phyloP scores from a whole-genome alignment of 1,140 invertebrate genomes.

The Eciton burchellii region DNA sequence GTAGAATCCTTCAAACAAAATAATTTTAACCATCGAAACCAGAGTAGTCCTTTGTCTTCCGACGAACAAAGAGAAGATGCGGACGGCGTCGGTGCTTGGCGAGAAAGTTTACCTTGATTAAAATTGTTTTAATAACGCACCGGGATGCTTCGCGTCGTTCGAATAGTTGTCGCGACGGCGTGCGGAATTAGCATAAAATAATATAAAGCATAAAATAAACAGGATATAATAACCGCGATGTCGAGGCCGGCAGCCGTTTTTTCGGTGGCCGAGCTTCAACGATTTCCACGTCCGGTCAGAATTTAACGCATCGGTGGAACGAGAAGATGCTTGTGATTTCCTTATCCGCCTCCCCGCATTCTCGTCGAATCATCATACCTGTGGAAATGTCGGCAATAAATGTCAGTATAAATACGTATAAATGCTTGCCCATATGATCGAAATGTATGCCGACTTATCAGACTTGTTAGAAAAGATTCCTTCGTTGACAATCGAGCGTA shows the following conservation, averaged over 20 bases:
- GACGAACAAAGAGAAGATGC: conserved; percentile 58
- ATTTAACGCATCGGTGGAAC: not conserved
- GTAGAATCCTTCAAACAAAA: conserved; percentile 21
- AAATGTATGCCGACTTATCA: too few species aligned
- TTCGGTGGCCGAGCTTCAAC: not conserved
- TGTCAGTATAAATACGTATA: not conserved
- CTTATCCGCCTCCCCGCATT: not conserved
- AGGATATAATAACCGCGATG: not conserved
- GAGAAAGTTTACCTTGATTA: conserved; percentile 69
- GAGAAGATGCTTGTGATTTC: conserved; percentile 21
- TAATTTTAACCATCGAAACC: conserved; percentile 57
- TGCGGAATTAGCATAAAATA: conserved; percentile 25
- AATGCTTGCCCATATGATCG: too few species aligned
- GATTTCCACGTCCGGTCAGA: conserved; percentile 4
- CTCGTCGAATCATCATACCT: not conserved
- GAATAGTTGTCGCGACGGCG: conserved; percentile 31
- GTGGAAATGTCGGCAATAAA: not conserved
- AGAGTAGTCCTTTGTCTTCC: conserved; percentile 53
- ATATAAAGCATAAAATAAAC: too few species aligned
- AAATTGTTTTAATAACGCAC: conserved; percentile 71
- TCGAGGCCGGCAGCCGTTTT: not conserved
- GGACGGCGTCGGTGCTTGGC: conserved; percentile 8
- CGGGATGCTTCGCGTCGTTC: conserved; percentile 16
- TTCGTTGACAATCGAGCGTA: too few species aligned
- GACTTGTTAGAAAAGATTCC: too few species aligned